A percentile compares a stretch with the other conserved stretches of the same genome.
phyloP scores from a whole-genome alignment of 1,140 invertebrate genomes.

The Agrypnia vestita region DNA sequence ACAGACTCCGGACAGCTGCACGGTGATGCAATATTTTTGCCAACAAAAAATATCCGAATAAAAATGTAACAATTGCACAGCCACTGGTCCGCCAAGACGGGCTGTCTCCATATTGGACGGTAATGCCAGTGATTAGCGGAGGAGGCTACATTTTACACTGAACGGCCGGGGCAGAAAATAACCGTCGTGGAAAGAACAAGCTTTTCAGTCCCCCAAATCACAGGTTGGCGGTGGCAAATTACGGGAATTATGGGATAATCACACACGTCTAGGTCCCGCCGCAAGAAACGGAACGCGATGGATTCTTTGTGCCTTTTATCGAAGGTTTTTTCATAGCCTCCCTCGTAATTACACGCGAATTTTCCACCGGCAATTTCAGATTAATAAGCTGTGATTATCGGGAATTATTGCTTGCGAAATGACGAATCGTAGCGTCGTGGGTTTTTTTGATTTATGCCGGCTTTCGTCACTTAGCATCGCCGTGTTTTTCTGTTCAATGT shows the following conservation, averaged over 20 bases:
- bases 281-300: slow-evolving; percentile 32
- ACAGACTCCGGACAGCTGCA: too few relatives aligned
- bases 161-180: slow-evolving; percentile 57
- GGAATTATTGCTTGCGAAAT: slow-evolving; percentile 33
- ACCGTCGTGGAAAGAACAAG: slow-evolving; percentile 59
- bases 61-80: slow-evolving; percentile 28
- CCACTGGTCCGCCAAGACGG: slow-evolving; percentile 31
- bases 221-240: slow-evolving; percentile 54
- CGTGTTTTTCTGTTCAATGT: neutral
- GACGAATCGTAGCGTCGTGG: slow-evolving; percentile 2
- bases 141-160: slow-evolving; percentile 57
- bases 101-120: slow-evolving; percentile 37
- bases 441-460: slow-evolving; percentile 26
- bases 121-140: slow-evolving; percentile 56
- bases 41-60: neutral
- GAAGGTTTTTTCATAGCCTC: slow-evolving; percentile 36
- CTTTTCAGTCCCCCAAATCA: slow-evolving; percentile 60
- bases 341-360: slow-evolving; percentile 57
- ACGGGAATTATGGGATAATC: slow-evolving; percentile 57
- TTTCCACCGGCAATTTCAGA: slow-evolving; percentile 55
- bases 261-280: slow-evolving; percentile 43
- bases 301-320: slow-evolving; percentile 46
- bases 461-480: slow-evolving; percentile 20
- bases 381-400: slow-evolving; percentile 56
- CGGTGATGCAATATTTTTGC: too few relatives aligned